These are phyloP conservation scores for Loxodonta africana DNA, from an alignment of 2,113 vertebrate genomes.

Conservation along the genomic window DNA sequence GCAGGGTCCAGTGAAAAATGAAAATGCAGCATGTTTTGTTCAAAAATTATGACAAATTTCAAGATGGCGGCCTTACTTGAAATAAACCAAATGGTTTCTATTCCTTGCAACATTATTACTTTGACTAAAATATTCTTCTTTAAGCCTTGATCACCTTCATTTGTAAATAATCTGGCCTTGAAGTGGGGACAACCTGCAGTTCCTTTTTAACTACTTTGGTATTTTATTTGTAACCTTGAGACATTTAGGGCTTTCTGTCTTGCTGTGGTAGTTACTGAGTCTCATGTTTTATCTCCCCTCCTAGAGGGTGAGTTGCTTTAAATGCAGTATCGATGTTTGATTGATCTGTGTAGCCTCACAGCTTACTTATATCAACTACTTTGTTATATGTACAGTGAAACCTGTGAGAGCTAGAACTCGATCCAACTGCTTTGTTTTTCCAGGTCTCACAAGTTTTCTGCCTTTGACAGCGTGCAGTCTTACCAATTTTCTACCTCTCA, in stretches of 20 bases:
- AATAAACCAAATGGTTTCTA: neutral
- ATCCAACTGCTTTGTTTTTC: neutral
- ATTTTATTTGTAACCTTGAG: neutral
- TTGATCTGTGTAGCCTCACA: neutral
- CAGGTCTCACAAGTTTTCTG: neutral
- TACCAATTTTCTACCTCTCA: neutral
- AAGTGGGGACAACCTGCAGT: neutral
- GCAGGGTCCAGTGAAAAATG: neutral
- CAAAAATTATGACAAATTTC: neutral
- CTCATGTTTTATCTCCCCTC: neutral
- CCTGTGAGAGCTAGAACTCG: neutral
- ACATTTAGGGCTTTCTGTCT: neutral
- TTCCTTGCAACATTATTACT: neutral
- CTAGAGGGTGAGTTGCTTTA: neutral
- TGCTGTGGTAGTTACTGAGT: neutral
- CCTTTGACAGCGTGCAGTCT: neutral
- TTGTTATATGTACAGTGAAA: neutral
- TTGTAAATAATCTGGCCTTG: neutral
- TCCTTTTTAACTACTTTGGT: neutral
- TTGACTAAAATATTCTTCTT: neutral
- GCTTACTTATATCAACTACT: neutral
- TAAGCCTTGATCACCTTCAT: constrained; percentile 2
- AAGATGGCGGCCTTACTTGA: neutral
- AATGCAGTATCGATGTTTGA: neutral
- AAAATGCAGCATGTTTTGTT: neutral